phyloP scores from a whole-genome alignment of 2,888 invertebrate species.

The Dichetophora obliterata region DNA sequence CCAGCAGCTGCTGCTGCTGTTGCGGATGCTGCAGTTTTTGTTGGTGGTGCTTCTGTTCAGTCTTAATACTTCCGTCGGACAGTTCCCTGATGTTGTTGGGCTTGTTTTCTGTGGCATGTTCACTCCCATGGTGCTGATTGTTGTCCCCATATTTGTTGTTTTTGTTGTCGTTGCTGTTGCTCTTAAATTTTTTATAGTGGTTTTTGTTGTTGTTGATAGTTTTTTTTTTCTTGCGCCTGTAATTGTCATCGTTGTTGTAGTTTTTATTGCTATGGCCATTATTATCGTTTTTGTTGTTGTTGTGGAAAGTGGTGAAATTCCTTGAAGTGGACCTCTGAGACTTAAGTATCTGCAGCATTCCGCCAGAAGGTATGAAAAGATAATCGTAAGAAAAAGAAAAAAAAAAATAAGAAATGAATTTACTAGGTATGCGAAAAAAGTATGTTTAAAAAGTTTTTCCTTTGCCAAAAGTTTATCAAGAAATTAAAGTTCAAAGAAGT shows the following conservation, averaged over 20 bases:
- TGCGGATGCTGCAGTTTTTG: slow-evolving; percentile 42
- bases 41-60: slow-evolving; percentile 37
- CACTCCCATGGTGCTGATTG: slow-evolving; percentile 41
- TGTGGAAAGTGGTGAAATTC: slow-evolving; percentile 54
- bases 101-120: slow-evolving; percentile 53
- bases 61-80: slow-evolving; percentile 35
- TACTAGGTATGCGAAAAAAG: not conserved
- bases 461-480: not conserved
- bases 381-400: slow-evolving; percentile 24
- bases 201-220: slow-evolving; percentile 41
- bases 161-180: slow-evolving; percentile 34
- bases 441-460: not conserved
- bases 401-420: slow-evolving; percentile 10
- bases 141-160: slow-evolving; percentile 35
- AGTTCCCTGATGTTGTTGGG: slow-evolving; percentile 45
- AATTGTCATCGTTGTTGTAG: slow-evolving; percentile 36
- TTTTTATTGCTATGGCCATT: slow-evolving; percentile 40
- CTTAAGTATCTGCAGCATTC: slow-evolving; percentile 59
- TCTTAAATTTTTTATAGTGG: slow-evolving; percentile 36
- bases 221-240: slow-evolving; percentile 28
- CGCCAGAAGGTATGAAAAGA: slow-evolving; percentile 14
- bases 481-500: not conserved
- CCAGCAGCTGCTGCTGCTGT: slow-evolving; percentile 50
- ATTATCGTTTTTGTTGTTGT: slow-evolving; percentile 46
- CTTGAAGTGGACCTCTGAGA: slow-evolving; percentile 61